Evolutionary conservation across 2,888 invertebrate genomes (phyloP), one percentile per base, ranked within the genome.

Genomic region (Melanostoma scalare): DNA sequence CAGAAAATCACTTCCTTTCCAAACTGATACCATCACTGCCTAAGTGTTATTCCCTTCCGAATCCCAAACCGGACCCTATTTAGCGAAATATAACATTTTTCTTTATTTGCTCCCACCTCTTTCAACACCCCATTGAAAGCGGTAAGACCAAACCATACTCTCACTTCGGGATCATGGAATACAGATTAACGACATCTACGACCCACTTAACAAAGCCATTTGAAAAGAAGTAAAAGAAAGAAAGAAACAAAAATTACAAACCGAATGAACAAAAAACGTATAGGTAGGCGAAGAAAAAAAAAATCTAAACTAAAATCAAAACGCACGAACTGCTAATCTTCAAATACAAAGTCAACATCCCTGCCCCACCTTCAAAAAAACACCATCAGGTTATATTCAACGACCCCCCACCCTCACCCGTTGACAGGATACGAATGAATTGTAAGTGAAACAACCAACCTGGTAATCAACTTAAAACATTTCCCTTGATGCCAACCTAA

Each of bases 181-280:
- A 68, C 58, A 78, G 78, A 74, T 82, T 78, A 82, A 82, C 82
- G 74, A 74, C 68, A 69, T 69, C 68, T 69, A 82, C 78, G 78
- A 69, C 78, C 82, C 82, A 82, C 82, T 82, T 78, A 82, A 78
- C 82, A 73, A 52, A 73, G 78, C 69, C 78, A 82, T 82, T 82
- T 42, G 48, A 63, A 81, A 38, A 58, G 8, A 56, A 55, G 53
- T 53, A 58, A 52, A 69, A 30, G 6, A 44, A 36, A 60, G 53
- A 58, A 20, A n/a, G 40, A 53, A 38, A 58, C 63, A 38, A 30
- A 35, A 52, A 75, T 44, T 53, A 44, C 8, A 10, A 65, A n/a
- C 46, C 20, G 31, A 8, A 56, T 10, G 33, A 56, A 46, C n/a
- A n/a, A n/a, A n/a, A n/a, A n/a, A n/a, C n/a, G n/a, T n/a, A n/a